These are phyloP conservation scores for Cataglyphis livida DNA, from an alignment of 2,888 invertebrate species.

Conservation along the genomic window DNA sequence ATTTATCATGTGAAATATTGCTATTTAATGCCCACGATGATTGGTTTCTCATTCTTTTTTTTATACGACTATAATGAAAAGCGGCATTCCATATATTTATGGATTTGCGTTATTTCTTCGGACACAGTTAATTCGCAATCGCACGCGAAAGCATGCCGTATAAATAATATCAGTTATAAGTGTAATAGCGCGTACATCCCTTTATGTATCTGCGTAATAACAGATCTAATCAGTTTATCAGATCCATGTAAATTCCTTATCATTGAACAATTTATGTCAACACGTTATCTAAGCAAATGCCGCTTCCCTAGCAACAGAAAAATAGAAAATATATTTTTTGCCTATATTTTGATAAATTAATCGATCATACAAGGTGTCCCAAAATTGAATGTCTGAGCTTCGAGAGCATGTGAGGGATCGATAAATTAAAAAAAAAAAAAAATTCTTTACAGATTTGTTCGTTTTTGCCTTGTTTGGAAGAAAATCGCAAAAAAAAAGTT, in stretches of 20 bases:
- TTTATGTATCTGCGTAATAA: not conserved
- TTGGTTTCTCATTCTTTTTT: conserved; percentile 33
- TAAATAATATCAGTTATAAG: conserved; percentile 29
- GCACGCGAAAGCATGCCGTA: not conserved
- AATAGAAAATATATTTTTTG: not conserved
- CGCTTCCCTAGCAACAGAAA: conserved; percentile 19
- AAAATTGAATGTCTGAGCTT: no score
- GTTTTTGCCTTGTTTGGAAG: no score
- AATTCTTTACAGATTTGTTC: no score
- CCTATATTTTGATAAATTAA: not conserved
- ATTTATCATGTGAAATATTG: conserved; percentile 22
- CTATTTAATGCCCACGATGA: conserved; percentile 33
- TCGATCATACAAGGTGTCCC: not conserved
- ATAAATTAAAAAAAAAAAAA: no score
- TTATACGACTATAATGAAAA: conserved; percentile 23
- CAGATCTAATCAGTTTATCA: conserved; percentile 18
- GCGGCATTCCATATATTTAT: conserved; percentile 17
- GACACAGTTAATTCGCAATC: not conserved
- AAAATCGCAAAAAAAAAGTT: no score
- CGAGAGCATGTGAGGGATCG: no score
- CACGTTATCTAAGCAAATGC: conserved; percentile 18
- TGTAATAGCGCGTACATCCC: conserved; percentile 31
- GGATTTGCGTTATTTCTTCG: conserved; percentile 25
- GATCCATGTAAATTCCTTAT: conserved; percentile 32
- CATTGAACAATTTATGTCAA: conserved; percentile 18